phyloP scores from a whole-genome alignment of 2,797 vertebrate species.

The Pempheris klunzingeri region DNA sequence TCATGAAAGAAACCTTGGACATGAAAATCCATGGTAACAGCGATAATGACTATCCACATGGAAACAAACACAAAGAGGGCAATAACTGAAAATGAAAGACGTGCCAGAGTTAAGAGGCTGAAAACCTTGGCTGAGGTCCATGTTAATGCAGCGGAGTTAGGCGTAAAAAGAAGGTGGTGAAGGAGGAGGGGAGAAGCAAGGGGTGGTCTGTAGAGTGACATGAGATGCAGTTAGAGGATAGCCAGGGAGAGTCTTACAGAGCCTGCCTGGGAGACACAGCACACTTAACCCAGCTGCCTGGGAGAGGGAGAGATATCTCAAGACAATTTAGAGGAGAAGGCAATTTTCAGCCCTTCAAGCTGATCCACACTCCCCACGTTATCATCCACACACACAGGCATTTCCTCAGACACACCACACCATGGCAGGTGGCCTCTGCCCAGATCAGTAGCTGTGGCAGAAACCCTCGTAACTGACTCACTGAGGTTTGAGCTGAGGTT shows the following conservation, averaged over 20 bases:
- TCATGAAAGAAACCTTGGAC: slow-evolving; percentile 58
- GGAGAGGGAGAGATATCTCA: slow-evolving; percentile 46
- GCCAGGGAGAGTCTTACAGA: slow-evolving; percentile 45
- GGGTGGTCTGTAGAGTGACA: slow-evolving; percentile 73
- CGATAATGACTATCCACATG: slow-evolving; percentile 60
- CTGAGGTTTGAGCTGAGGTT: slow-evolving; percentile 70
- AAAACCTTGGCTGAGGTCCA: slow-evolving; percentile 60
- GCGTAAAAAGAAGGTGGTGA: slow-evolving; percentile 45
- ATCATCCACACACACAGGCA: slow-evolving; percentile 29
- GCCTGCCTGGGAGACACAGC: slow-evolving; percentile 53
- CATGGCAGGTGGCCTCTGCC: slow-evolving; percentile 63
- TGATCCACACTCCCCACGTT: slow-evolving; percentile 49
- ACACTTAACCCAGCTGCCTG: slow-evolving; percentile 60
- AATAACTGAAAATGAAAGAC: slow-evolving; percentile 67
- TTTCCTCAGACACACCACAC: slow-evolving; percentile 40
- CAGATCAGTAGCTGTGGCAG: slow-evolving; percentile 69
- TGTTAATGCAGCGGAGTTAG: slow-evolving; percentile 47
- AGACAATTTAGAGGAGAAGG: slow-evolving; percentile 49
- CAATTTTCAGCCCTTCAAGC: slow-evolving; percentile 55
- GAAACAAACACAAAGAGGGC: slow-evolving; percentile 64
- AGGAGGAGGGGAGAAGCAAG: slow-evolving; percentile 48
- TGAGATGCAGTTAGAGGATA: slow-evolving; percentile 51
- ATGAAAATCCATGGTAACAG: slow-evolving; percentile 72
- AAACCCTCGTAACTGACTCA: slow-evolving; percentile 59
- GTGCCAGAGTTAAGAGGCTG: slow-evolving; percentile 51